Evolutionary conservation across 2,888 invertebrate genomes (phyloP), one percentile per base, ranked within the genome.

Genomic region (Rhogogaster chlorosoma): DNA sequence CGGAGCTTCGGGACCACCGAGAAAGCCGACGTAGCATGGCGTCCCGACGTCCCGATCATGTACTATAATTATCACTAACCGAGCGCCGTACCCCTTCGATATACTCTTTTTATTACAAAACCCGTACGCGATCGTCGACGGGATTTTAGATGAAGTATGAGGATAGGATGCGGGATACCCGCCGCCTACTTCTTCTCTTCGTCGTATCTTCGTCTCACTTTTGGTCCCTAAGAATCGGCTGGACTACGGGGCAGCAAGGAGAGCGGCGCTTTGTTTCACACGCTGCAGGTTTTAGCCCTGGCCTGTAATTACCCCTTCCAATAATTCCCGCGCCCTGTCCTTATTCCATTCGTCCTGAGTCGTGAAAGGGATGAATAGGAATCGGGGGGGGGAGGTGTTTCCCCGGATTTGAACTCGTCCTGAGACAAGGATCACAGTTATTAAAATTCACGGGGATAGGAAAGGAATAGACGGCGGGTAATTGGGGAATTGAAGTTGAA

Each of bases 191-290:
- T 70, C 70, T 15, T 29, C 70, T 22, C 42, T 9, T 38, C 71
- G 38, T 38, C 42, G 6, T 12, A 53, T 29, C 5, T 9, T 15
- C 53, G 9, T 9, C 42, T 29, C 10, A 15, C 36, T 80, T 36
- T 0, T 26, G 38, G 12, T 80, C 57, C 57, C 61, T 15, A 10
- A 32, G 36, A 80, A 77, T 53, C 49, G n/a, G 10, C 38, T 32
- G 53, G 32, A 49, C 77, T 22, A 61, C 12, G 7, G 22, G 18
- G 12, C 53, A 4, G 77, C 29, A 38, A 64, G 45, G 45, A 61
- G 77, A 64, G 83, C 84, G 26, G 70, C 32, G 86, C 85, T 87
- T 87, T 87, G 88, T 88, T 87, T 87, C 86, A 84, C 87, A 85
- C 87, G 85, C 83, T 86, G 84, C 64, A 64, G 57, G 67, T 29